These are phyloP conservation scores for Berghia stephanieae DNA, from an alignment of 1,140 invertebrate species.

Conservation along the genomic window DNA sequence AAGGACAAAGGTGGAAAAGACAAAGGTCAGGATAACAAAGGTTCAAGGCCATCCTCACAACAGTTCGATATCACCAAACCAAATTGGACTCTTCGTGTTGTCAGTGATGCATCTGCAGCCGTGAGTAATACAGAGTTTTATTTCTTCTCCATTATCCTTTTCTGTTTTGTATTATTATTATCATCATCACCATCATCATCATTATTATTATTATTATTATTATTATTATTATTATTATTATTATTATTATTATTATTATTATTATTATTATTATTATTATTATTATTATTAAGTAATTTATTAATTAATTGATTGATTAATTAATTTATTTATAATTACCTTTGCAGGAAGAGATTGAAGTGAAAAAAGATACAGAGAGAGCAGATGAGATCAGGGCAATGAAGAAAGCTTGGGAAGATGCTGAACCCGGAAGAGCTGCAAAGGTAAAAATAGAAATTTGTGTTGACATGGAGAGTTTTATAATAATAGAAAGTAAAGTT, in stretches of 20 bases:
- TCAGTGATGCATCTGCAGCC: constrained; percentile 57
- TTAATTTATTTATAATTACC: constrained; percentile 5
- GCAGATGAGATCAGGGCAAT: constrained; percentile 64
- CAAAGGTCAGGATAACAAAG: constrained; percentile 50
- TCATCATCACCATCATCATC: background rate
- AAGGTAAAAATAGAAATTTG: constrained; percentile 46
- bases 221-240: background rate
- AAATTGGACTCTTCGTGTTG: constrained; percentile 61
- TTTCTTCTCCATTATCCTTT: background rate
- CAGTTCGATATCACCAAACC: constrained; percentile 65
- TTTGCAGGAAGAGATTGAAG: constrained; percentile 63
- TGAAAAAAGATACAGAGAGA: constrained; percentile 66
- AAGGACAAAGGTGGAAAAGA: constrained; percentile 57
- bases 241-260: background rate
- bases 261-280: background rate
- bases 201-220: background rate
- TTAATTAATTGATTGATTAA: too few species aligned
- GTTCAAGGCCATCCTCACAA: constrained; percentile 58
- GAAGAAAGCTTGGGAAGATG: constrained; percentile 67
- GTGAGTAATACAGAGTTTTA: constrained; percentile 43
- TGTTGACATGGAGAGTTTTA: background rate
- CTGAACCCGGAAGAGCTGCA: constrained; percentile 63
- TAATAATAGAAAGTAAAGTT: background rate
- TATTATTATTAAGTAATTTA: too few species aligned
- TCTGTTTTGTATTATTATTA: too few species aligned